Percentiles rank a stretch among this genome's conserved stretches.
phyloP scores from a whole-genome alignment of 2,888 invertebrate genomes.

The Pegoplata infirma region DNA sequence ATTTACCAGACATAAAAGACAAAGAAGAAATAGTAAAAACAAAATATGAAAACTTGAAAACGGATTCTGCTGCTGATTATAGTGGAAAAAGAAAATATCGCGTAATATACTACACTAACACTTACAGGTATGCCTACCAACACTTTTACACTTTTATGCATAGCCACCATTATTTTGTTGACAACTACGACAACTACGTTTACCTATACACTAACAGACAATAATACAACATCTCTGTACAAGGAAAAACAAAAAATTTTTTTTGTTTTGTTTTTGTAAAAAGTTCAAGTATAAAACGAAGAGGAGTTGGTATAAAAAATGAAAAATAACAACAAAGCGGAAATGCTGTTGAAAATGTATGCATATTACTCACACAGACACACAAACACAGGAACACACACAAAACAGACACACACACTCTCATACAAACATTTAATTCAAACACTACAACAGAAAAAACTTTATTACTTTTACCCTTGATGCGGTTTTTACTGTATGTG shows the following conservation, averaged over 20 bases:
- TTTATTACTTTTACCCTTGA: constrained; percentile 63
- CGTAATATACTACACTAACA: constrained; percentile 10
- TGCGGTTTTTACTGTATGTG: constrained; percentile 41
- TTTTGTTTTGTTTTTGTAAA: no score
- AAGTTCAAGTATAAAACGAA: constrained; percentile 30
- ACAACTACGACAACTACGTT: no score
- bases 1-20: neutral
- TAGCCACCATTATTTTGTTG: neutral
- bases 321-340: constrained; percentile 47
- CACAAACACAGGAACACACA: neutral
- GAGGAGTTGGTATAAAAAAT: constrained; percentile 62
- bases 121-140: neutral
- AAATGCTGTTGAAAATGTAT: constrained; percentile 60
- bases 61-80: constrained; percentile 25
- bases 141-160: neutral
- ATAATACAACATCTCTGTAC: constrained; percentile 9
- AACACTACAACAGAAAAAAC: constrained; percentile 28
- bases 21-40: neutral
- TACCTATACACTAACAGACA: neutral
- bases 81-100: constrained; percentile 35
- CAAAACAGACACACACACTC: neutral
- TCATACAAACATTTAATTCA: constrained; percentile 3
- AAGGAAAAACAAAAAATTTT: constrained; percentile 40
- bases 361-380: constrained; percentile 33
- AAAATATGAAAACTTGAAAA: neutral